Percentiles rank a stretch among this genome's conserved stretches.
These are phyloP conservation scores for Drosophila longiperda DNA, from an alignment of 2,888 invertebrate genomes.

Conservation along the genomic window DNA sequence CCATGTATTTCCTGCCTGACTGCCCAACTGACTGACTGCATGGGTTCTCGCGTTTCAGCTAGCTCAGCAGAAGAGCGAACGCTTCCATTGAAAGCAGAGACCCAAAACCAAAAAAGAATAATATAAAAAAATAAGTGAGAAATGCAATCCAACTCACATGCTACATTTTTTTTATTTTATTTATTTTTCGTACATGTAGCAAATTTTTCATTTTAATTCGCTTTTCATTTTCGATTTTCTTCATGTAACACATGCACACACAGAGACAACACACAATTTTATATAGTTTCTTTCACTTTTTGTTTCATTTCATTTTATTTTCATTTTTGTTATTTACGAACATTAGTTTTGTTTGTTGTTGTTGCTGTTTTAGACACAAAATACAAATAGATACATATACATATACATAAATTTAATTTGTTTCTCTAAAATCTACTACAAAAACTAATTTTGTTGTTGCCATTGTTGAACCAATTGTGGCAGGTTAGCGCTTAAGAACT, in stretches of 20 bases:
- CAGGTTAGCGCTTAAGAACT: slow-evolving; percentile 70
- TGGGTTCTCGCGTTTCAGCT: slow-evolving; percentile 48
- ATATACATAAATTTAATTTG: slow-evolving; percentile 32
- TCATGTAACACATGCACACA: slow-evolving; percentile 5
- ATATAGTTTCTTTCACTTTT: slow-evolving; percentile 27
- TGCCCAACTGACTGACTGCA: neutral
- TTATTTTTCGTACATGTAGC: slow-evolving; percentile 2
- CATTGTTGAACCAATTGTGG: slow-evolving; percentile 47
- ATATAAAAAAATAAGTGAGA: neutral
- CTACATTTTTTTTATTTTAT: slow-evolving; percentile 4
- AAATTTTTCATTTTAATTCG: slow-evolving; percentile 19
- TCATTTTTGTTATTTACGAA: slow-evolving; percentile 67
- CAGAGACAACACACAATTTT: slow-evolving; percentile 14
- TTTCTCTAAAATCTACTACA: slow-evolving; percentile 67
- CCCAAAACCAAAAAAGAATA: slow-evolving; percentile 4
- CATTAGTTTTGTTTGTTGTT: slow-evolving; percentile 50
- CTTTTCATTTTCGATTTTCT: slow-evolving; percentile 34
- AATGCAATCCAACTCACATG: slow-evolving; percentile 19
- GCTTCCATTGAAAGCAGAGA: slow-evolving; percentile 68
- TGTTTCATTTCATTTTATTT: slow-evolving; percentile 45
- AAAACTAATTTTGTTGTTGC: slow-evolving; percentile 44
- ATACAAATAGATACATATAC: slow-evolving; percentile 66
- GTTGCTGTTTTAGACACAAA: slow-evolving; percentile 66
- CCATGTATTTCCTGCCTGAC: slow-evolving; percentile 28
- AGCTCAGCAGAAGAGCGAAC: slow-evolving; percentile 55